Conservation (phyloP, 2,888 invertebrate genomes). For the Rotaria magnacalcarata region DNA sequence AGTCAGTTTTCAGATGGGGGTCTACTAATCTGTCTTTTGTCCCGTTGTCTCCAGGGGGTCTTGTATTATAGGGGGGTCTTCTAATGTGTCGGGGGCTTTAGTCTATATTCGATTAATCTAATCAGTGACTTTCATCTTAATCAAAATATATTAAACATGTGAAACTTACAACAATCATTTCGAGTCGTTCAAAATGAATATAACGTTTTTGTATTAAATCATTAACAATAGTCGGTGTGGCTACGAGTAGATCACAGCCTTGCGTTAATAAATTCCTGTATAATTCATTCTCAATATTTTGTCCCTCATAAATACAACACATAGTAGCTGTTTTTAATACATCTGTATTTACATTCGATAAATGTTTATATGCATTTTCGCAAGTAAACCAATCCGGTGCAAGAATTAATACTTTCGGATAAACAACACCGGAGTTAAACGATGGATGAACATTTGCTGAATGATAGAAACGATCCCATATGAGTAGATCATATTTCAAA, state of each 20-base stretch:
- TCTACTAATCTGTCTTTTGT: too few relatives aligned
- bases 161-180: slow-evolving; percentile 8
- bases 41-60: too few relatives aligned
- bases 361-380: slow-evolving; percentile 24
- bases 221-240: slow-evolving; percentile 24
- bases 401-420: slow-evolving; percentile 18
- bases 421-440: background rate
- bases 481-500: slow-evolving; percentile 16
- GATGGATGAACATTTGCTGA: background rate
- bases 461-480: background rate
- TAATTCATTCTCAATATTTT: slow-evolving; percentile 12
- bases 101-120: too few relatives aligned
- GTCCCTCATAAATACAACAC: slow-evolving; percentile 25
- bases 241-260: background rate
- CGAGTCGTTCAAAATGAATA: slow-evolving; percentile 23
- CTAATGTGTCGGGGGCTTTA: too few relatives aligned
- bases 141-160: too few relatives aligned
- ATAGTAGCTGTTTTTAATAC: background rate
- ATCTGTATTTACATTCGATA: background rate
- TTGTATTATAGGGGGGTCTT: too few relatives aligned
- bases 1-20: too few relatives aligned
- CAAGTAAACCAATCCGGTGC: background rate
- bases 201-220: slow-evolving; percentile 24
- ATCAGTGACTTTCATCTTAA: too few relatives aligned
- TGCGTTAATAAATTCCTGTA: background rate